Evolutionary conservation across 2,797 vertebrate species (phyloP).

Genomic region (Lepidocolaptes lacrymiger): DNA sequence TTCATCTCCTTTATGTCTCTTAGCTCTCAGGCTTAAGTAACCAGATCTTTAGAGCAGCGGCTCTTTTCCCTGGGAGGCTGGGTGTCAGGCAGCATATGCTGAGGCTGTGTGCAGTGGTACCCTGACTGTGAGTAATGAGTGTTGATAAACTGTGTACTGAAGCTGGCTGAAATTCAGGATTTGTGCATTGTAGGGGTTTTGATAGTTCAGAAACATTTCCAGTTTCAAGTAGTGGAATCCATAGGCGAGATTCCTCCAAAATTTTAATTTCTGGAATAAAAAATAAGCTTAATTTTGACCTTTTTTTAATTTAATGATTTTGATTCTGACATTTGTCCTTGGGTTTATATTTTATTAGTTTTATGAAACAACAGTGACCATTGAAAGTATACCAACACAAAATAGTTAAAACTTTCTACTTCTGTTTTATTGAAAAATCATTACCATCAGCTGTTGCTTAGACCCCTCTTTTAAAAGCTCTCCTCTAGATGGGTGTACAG

Average conservation of each 20-base stretch:
- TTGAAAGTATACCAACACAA: background rate
- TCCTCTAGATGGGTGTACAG: background rate
- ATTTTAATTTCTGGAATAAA: background rate
- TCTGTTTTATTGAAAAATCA: background rate
- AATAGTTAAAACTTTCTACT: background rate
- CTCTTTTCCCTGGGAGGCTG: slow-evolving; percentile 30
- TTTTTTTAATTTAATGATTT: background rate
- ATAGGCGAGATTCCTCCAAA: background rate
- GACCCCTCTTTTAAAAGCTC: background rate
- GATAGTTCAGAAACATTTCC: background rate
- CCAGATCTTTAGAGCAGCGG: slow-evolving; percentile 19
- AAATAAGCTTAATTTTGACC: background rate
- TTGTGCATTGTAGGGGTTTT: background rate
- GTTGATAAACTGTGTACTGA: slow-evolving; percentile 60
- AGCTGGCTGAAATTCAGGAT: slow-evolving; percentile 54
- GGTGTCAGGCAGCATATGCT: slow-evolving; percentile 56
- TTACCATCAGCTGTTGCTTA: background rate
- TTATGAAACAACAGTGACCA: background rate
- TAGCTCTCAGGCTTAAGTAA: slow-evolving; percentile 39
- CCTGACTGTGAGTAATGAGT: slow-evolving; percentile 51
- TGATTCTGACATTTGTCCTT: background rate
- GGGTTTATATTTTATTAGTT: background rate
- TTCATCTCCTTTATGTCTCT: slow-evolving; percentile 59
- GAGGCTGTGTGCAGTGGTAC: slow-evolving; percentile 26
- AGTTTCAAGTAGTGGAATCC: background rate